These are phyloP conservation scores for Dromas ardeola DNA, from an alignment of 2,113 vertebrate genomes.

Conservation along the genomic window DNA sequence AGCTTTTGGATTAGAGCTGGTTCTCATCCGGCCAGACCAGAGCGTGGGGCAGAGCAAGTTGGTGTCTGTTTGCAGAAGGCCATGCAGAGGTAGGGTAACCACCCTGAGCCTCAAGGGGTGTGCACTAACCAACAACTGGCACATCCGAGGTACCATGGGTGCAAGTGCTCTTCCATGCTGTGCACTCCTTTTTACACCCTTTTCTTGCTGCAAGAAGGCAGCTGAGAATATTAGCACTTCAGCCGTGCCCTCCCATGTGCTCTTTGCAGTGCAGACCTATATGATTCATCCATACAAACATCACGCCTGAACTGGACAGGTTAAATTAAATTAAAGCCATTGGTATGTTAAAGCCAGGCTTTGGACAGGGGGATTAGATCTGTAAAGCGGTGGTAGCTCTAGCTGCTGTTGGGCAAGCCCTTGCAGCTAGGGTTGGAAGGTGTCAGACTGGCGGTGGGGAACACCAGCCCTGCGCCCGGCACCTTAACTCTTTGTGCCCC, in stretches of 20 bases:
- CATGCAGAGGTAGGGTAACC: background rate
- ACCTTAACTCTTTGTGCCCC: background rate
- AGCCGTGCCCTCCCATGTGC: background rate
- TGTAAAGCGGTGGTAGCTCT: background rate
- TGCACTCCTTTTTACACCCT: background rate
- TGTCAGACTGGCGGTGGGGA: background rate
- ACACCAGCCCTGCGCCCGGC: background rate
- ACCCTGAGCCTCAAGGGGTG: background rate
- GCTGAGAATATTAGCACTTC: background rate
- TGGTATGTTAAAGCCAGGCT: background rate
- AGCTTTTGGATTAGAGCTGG: background rate
- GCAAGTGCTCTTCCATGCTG: background rate
- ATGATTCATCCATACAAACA: background rate
- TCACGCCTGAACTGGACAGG: background rate
- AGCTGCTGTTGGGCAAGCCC: background rate
- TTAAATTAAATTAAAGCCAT: background rate
- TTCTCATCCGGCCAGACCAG: conserved; percentile 1
- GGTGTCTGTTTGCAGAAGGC: background rate
- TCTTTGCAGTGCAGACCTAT: background rate
- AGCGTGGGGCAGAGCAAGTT: background rate
- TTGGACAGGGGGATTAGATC: background rate
- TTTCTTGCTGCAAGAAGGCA: background rate
- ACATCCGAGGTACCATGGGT: background rate
- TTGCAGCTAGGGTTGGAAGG: background rate
- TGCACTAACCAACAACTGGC: background rate